Evolutionary conservation across 2,888 invertebrate species (phyloP), one percentile per base, ranked within the genome.

Genomic region (Tachina fera): DNA sequence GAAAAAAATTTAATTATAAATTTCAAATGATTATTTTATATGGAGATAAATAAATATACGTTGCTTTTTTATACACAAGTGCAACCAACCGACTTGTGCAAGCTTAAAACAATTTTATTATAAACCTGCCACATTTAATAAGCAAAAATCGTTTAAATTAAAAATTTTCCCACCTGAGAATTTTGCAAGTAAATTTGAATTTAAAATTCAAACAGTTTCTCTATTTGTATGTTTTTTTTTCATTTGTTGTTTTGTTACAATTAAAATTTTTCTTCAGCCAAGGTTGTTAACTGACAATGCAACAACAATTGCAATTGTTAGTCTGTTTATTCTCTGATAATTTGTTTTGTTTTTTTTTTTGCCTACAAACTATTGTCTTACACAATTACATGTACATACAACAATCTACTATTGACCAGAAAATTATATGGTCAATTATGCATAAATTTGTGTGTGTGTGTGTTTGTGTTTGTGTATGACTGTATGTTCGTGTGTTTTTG

Each of bases 361-460:
- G 49, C 19, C n/a, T 3, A 16, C 11, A 4, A 22, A 22, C 22
- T 47, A 67, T 76, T 58, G 39, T 76, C n/a, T 60, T 31, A 41
- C 61, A 60, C 67, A 78, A 22, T 56, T 43, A 13, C 51, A 78
- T 14, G 49, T 22, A n/a, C 31, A 58, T 31, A 31, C 31, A 56
- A 61, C 68, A 74, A 65, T 53, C 63, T 78, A 80, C 63, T 78
- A 80, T 80, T 84, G 84, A 76, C 80, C 76, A 84, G 84, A 60
- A 67, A 80, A 71, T 77, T 74, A 31, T 70, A 72, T 77, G 70
- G 71, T 71, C 65, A 80, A 22, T 71, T 63, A 45, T 53, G 65
- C 41, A 58, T 65, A 31, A 31, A 31, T 31, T 31, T 31, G 47
- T 61, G 41, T 51, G 1, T 76, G 51, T 39, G 51, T 71, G 43